Evolutionary conservation across 2,113 vertebrate genomes (phyloP), one percentile per base, ranked within the genome.

Genomic region (Micronycteris hirsuta): DNA sequence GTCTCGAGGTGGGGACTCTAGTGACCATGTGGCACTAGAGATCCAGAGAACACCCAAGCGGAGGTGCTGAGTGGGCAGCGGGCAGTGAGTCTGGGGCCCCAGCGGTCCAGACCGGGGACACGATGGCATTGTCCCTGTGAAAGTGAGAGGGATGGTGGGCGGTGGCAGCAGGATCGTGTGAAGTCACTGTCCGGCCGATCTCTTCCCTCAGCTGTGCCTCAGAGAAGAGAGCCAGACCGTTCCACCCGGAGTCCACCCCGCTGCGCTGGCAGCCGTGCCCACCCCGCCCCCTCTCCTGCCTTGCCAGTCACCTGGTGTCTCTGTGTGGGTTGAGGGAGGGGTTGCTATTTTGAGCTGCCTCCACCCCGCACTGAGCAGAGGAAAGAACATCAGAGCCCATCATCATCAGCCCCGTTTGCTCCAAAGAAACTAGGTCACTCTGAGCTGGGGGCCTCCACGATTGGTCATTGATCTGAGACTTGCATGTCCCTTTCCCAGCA

Each of bases 291-390:
- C 47, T 19, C 86, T 31, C 78, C 63, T n/a, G 36, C 58, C 80
- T 71, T 67, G 9, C 43, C 67, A 36, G 86, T 70, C 71, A 41
- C 86, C 90, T 93, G 86, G 4, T 43, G 71, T 92, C 77, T 94
- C 5, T n/a, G 41, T 36, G 88, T 47, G 86, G 71, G 63, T 1
- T 52, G 91, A 4, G 28, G 68, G 58, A 47, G 36, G 82, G 24
- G 14, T 41, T 95, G 92, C 93, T 96, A 91, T 97, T 97, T 89
- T 54, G 82, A 83, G 89, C 54, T 96, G 56, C 68, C 80, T 67
- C 45, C 13, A 26, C 45, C 76, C 38, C 54, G 8, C 33, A 36
- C 38, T 5, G 43, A 92, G 33, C 54, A 28, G 86, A 93, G 77
- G 47, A 84, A 89, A 90, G 65, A n/a, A 24, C 73, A 41, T 38